Evolutionary conservation across 2,113 vertebrate species (phyloP).

Genomic region (Ardeotis arabs): DNA sequence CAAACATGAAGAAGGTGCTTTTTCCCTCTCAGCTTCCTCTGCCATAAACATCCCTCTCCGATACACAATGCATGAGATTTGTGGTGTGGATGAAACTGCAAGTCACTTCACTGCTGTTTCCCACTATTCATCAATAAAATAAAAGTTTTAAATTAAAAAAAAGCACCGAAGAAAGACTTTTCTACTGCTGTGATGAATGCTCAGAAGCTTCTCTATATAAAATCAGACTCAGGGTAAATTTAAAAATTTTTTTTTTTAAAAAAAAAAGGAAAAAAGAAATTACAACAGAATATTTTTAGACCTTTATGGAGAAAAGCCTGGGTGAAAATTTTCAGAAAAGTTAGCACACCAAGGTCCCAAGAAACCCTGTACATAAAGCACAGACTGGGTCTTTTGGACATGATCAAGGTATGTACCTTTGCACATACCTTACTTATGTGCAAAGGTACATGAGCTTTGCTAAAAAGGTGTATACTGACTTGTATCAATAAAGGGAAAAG

Average conservation of each 20-base stretch:
- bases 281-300: neutral
- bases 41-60: neutral
- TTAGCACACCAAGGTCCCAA: neutral
- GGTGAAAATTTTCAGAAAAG: neutral
- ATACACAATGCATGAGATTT: neutral
- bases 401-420: neutral
- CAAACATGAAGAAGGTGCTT: neutral
- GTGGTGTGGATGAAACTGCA: neutral
- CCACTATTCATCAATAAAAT: neutral
- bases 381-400: accelerated
- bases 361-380: neutral
- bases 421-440: neutral
- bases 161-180: neutral
- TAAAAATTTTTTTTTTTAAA: no score
- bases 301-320: neutral
- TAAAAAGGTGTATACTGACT: neutral
- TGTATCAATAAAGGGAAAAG: neutral
- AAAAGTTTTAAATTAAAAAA: neutral
- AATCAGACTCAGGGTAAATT: neutral
- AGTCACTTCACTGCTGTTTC: neutral
- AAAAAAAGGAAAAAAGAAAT: neutral
- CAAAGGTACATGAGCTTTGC: neutral
- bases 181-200: neutral
- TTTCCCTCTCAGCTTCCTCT: neutral
- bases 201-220: neutral